These are phyloP conservation scores for Ceratitis capitata DNA, from an alignment of 1,140 invertebrate genomes.

Conservation along the genomic window DNA sequence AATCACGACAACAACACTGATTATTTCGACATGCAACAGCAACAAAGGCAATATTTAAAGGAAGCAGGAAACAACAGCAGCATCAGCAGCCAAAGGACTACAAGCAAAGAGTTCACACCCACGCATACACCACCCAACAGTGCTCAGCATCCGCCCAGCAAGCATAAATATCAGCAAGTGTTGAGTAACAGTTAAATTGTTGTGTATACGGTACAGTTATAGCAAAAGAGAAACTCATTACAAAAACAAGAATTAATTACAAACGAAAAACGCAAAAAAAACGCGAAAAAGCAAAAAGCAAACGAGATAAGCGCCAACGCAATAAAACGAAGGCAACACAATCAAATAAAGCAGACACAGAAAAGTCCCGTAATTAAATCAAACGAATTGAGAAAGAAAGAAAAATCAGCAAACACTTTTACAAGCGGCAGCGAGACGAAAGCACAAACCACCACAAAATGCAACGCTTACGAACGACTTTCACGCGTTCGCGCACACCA, in stretches of 20 bases:
- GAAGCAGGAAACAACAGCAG: not conserved
- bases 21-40: not conserved
- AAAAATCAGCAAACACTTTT: not conserved
- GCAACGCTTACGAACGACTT: conserved; percentile 84
- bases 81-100: not conserved
- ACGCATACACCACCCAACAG: too few relatives aligned
- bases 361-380: not conserved
- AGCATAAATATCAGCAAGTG: conserved; percentile 1
- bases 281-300: not conserved
- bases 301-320: not conserved
- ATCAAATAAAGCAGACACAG: not conserved
- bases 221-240: not conserved
- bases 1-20: not conserved
- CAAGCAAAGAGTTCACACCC: not conserved
- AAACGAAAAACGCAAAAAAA: not conserved
- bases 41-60: not conserved
- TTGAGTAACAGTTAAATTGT: conserved; percentile 25
- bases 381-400: not conserved
- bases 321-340: not conserved
- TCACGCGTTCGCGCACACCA: conserved; percentile 85
- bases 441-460: conserved; percentile 64
- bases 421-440: not conserved
- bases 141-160: not conserved
- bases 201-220: not conserved
- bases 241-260: not conserved